Conservation (phyloP, 2,797 vertebrate genomes). For the Chlorospingus flavigularis region DNA sequence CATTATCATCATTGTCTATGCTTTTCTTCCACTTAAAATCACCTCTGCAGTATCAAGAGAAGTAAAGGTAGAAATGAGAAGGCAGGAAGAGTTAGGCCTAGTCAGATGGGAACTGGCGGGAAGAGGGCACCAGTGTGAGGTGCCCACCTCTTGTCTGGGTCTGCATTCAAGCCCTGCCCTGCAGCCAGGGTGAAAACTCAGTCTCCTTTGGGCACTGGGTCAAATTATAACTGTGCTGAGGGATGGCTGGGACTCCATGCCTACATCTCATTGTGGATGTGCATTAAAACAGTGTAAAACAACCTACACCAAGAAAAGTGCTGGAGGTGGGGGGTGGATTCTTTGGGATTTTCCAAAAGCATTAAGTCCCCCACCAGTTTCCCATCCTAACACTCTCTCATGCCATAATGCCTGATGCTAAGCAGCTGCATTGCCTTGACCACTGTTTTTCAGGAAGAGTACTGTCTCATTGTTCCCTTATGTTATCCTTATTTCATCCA, state of each 20-base stretch:
- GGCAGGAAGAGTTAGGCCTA: neutral
- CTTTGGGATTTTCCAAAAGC: neutral
- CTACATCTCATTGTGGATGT: neutral
- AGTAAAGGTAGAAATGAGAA: neutral
- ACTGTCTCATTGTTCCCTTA: neutral
- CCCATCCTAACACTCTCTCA: neutral
- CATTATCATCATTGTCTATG: neutral
- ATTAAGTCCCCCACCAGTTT: neutral
- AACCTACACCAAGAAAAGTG: neutral
- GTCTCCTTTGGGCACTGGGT: neutral
- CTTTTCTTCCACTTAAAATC: neutral
- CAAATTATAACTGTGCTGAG: neutral
- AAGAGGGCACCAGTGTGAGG: neutral
- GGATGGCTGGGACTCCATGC: neutral
- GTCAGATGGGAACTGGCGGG: neutral
- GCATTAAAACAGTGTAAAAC: neutral
- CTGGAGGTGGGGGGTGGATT: neutral
- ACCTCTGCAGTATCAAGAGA: neutral
- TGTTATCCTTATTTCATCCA: neutral
- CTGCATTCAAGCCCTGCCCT: neutral
- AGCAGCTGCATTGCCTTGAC: conserved; percentile 2
- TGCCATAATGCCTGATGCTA: neutral
- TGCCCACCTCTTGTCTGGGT: neutral
- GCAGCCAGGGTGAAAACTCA: neutral
- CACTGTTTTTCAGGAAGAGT: neutral